phyloP scores from a whole-genome alignment of 1,140 invertebrate species.

The Drosophila pallidifrons region DNA sequence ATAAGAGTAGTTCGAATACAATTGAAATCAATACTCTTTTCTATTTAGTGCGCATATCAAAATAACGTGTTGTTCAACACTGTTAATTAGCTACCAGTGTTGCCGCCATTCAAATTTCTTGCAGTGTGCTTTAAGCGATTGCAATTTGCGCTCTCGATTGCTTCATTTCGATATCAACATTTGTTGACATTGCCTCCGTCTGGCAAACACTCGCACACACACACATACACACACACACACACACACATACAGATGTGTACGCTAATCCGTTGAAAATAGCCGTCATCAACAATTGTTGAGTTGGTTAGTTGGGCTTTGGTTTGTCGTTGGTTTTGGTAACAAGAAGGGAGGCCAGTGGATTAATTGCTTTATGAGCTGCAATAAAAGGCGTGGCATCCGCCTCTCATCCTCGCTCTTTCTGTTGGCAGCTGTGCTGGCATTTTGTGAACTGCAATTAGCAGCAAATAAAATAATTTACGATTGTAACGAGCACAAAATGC shows the following conservation, averaged over 20 bases:
- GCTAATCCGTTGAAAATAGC: constrained; percentile 67
- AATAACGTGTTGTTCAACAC: too few species aligned
- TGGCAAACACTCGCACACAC: constrained; percentile 6
- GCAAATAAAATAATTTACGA: constrained; percentile 84
- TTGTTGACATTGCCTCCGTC: constrained; percentile 53
- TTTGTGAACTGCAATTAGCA: constrained; percentile 81
- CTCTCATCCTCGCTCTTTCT: neutral
- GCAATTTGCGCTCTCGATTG: constrained; percentile 60
- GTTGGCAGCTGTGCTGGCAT: constrained; percentile 43
- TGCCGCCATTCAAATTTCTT: constrained; percentile 6
- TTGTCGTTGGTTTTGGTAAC: constrained; percentile 22
- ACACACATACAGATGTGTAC: constrained; percentile 11
- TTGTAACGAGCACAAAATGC: constrained; percentile 67
- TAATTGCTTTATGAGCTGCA: constrained; percentile 81
- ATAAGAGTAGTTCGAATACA: too few species aligned
- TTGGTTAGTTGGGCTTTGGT: constrained; percentile 54
- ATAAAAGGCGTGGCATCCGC: constrained; percentile 59
- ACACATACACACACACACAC: constrained; percentile 17
- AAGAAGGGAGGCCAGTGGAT: constrained; percentile 29
- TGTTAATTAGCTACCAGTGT: neutral
- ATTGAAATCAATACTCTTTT: too few species aligned
- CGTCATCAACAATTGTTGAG: constrained; percentile 65
- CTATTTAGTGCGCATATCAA: too few species aligned
- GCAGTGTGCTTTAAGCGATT: constrained; percentile 21
- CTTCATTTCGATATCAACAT: constrained; percentile 56